Percentiles rank a stretch among this genome's conserved stretches.
phyloP scores from a whole-genome alignment of 2,888 invertebrate genomes.

The Lasioglossum pauxillum region DNA sequence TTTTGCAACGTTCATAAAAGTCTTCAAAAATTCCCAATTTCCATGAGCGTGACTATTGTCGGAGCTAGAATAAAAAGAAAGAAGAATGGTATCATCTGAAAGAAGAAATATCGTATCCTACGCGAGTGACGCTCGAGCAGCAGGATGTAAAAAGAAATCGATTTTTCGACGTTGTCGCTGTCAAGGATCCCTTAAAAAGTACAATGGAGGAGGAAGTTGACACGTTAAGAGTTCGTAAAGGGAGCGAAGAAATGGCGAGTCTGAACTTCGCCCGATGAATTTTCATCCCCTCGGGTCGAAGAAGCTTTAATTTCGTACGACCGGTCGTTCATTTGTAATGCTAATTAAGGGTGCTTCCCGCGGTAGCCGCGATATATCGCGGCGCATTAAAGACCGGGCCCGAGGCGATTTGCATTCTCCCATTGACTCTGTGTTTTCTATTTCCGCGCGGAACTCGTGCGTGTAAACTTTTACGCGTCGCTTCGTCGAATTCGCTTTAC shows the following conservation, averaged over 20 bases:
- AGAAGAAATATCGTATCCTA: background rate
- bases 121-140: background rate
- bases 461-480: background rate
- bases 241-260: background rate
- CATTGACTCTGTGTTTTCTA: background rate
- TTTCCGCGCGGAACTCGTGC: background rate
- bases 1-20: too few relatives aligned
- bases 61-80: background rate
- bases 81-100: background rate
- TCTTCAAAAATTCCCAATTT: background rate
- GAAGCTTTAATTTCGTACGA: slow-evolving; percentile 21
- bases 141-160: background rate
- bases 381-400: background rate
- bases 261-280: slow-evolving; percentile 19
- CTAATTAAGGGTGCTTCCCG: slow-evolving; percentile 3
- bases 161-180: background rate
- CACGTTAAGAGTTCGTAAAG: slow-evolving; percentile 29
- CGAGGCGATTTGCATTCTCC: background rate
- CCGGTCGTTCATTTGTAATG: slow-evolving; percentile 27
- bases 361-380: slow-evolving; percentile 1
- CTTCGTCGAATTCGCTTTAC: slow-evolving; percentile 11
- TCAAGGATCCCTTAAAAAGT: background rate
- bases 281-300: slow-evolving; percentile 25
- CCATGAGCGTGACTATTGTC: background rate
- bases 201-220: slow-evolving; percentile 7